Evolutionary conservation across 2,113 vertebrate genomes (phyloP), one percentile per base, ranked within the genome.

Genomic region (Collichthys lucidus): DNA sequence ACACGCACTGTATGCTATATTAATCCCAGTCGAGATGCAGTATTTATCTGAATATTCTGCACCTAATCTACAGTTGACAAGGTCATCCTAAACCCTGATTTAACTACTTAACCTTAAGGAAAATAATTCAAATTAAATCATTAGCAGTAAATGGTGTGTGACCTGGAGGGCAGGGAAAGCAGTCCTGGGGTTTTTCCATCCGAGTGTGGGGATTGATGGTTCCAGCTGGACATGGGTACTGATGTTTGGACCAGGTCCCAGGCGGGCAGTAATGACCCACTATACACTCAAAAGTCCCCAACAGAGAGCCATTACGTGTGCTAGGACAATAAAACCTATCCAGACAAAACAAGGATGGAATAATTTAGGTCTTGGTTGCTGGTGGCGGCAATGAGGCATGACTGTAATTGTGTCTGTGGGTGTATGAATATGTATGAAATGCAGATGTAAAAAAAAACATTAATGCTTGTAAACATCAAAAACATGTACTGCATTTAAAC

Each of bases 151-250:
- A 77, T 70, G 26, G 15, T 64, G 50, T 69, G 63, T 74, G 91
- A 98, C 97, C 98, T 96, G 96, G 93, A 59, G 96, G 95, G 72
- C 97, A 98, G 24, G 87, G 93, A n/a, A 57, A 73, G 81, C 97
- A 99, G 83, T 96, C 94, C 61, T 95, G 93, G 1, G 42, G 8
- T 49, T 85, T 86, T 77, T 62, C 64, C 86, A 94, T 95, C 46
- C 93, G 92, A 73, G 56, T 64, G 53, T 91, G 83, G 4, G 96
- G 95, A 83, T 94, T 97, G 88, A 97, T 96, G 4, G 95, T 96
- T 26, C 97, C 97, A 68, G 80, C 80, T 66, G 97, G 96, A 82
- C 97, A 98, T 0, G 97, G 96, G 80, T 97, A 95, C 89, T 97
- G 96, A 73, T 93, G 90, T 70, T 94, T 88, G 69, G 92, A 95